These are phyloP conservation scores for Propithecus deckenii DNA, from an alignment of 2,797 vertebrate species.

Conservation along the genomic window DNA sequence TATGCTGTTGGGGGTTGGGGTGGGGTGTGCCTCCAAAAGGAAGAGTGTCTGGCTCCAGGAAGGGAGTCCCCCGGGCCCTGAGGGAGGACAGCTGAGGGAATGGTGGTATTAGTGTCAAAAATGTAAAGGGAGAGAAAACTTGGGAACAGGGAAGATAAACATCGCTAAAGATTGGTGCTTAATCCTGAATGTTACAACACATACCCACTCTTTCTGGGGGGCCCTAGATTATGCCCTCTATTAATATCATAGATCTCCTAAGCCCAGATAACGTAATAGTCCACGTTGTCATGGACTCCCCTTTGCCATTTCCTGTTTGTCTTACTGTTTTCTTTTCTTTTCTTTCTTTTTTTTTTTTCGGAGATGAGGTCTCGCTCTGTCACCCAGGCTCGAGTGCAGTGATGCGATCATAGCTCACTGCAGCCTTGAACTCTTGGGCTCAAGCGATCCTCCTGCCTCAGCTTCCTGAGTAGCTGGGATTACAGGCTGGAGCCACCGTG, in stretches of 20 bases:
- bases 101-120: neutral
- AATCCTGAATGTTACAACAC: neutral
- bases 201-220: neutral
- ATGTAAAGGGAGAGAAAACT: neutral
- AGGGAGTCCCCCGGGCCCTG: neutral
- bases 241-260: neutral
- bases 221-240: neutral
- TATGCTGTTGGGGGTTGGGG: neutral
- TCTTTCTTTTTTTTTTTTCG: too few relatives aligned
- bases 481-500: accelerated
- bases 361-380: too few relatives aligned
- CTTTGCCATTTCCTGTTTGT: neutral
- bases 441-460: neutral
- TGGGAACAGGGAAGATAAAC: neutral
- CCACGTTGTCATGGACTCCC: neutral
- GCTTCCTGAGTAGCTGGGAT: neutral
- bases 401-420: neutral
- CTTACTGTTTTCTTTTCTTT: neutral
- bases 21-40: neutral
- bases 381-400: neutral
- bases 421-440: neutral
- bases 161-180: neutral
- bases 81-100: neutral
- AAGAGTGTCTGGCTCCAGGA: neutral
- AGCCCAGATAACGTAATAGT: neutral